These are phyloP conservation scores for Sula dactylatra DNA, from an alignment of 2,113 vertebrate species.

Conservation along the genomic window DNA sequence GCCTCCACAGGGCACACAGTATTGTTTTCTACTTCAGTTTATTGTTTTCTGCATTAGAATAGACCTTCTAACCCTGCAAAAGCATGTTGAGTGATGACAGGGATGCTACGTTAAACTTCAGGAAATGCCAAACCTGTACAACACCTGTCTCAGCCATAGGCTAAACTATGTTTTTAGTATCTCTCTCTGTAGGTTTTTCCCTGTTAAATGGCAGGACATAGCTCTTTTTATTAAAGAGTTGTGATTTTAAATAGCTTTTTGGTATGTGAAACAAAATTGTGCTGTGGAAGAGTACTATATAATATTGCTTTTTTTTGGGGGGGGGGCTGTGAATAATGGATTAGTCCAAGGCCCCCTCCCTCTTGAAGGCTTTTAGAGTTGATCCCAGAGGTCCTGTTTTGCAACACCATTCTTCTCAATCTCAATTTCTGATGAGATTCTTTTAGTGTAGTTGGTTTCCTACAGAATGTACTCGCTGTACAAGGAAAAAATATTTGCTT, in stretches of 20 bases:
- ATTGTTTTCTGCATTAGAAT: background rate
- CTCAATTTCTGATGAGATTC: background rate
- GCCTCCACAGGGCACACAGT: background rate
- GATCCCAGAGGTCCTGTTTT: background rate
- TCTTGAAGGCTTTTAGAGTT: background rate
- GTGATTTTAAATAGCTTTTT: background rate
- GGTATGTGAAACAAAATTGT: background rate
- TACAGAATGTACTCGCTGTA: background rate
- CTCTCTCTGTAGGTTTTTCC: background rate
- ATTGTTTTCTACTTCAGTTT: background rate
- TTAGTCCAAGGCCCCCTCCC: background rate
- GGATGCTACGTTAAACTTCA: background rate
- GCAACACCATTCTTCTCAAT: background rate
- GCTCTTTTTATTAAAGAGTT: background rate
- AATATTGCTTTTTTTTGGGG: background rate
- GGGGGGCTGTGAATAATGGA: background rate
- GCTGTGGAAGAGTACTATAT: background rate
- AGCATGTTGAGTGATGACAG: background rate
- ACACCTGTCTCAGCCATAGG: background rate
- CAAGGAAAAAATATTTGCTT: background rate
- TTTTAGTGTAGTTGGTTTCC: background rate
- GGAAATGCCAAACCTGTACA: background rate
- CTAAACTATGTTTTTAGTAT: background rate
- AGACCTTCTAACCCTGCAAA: background rate
- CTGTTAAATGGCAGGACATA: background rate